phyloP scores from a whole-genome alignment of 2,888 invertebrate genomes.

The Shargacucullia verbasci region DNA sequence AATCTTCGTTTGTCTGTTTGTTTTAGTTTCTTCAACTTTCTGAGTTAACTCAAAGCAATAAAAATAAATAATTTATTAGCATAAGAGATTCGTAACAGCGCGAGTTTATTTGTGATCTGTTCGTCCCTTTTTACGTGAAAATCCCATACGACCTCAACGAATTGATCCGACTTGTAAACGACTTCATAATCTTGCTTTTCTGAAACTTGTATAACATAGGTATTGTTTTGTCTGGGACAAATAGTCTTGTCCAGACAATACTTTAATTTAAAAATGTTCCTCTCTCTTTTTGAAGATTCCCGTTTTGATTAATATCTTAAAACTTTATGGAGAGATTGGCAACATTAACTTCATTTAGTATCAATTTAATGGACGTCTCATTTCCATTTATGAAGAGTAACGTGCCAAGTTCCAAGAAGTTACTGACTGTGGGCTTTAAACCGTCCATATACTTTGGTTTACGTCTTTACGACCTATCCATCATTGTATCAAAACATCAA shows the following conservation, averaged over 20 bases:
- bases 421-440: constrained; percentile 26
- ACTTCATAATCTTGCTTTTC: no score
- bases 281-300: neutral
- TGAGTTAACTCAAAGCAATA: neutral
- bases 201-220: constrained; percentile 3
- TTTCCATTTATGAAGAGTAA: constrained; percentile 14
- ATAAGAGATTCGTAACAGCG: neutral
- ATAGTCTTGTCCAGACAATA: neutral
- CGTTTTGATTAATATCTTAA: constrained; percentile 11
- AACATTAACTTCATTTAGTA: constrained; percentile 12
- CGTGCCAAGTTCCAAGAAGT: constrained; percentile 27
- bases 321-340: constrained; percentile 6
- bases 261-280: no score
- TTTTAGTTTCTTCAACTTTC: constrained; percentile 3
- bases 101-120: neutral
- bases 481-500: constrained; percentile 30
- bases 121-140: constrained; percentile 1
- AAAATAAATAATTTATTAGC: neutral
- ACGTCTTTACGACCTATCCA: constrained; percentile 30
- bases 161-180: neutral
- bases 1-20: neutral
- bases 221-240: neutral
- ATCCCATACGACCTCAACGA: neutral
- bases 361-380: constrained; percentile 32
- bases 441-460: constrained; percentile 12